Conservation (phyloP, 1,140 invertebrate genomes). For the Caenorhabditis briggsae region DNA sequence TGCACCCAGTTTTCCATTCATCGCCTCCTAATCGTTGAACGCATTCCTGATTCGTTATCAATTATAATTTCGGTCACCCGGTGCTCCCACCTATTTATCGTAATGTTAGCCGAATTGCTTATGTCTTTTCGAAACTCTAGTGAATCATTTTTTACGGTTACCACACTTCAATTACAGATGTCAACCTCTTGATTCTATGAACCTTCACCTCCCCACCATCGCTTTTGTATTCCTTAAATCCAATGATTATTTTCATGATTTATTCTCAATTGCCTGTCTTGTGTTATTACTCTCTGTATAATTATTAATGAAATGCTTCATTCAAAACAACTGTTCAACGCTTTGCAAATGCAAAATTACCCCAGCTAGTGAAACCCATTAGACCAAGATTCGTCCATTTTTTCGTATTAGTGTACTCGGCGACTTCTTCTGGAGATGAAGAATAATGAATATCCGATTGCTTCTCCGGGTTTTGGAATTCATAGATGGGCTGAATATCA, state of each 20-base stretch:
- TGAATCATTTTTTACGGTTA: conserved; percentile 19
- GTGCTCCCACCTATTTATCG: background rate
- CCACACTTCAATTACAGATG: conserved; percentile 5
- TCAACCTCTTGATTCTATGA: conserved; percentile 7
- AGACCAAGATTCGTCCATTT: conserved; percentile 20
- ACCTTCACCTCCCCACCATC: background rate
- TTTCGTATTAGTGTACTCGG: background rate
- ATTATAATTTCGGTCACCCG: background rate
- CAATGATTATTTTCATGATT: background rate
- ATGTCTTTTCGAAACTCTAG: background rate
- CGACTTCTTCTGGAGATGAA: conserved; percentile 1
- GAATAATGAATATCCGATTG: conserved; percentile 24
- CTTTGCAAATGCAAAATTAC: conserved; percentile 50
- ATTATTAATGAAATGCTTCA: background rate
- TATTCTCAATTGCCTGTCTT: background rate
- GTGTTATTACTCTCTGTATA: background rate
- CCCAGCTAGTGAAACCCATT: conserved; percentile 41
- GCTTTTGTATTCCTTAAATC: background rate
- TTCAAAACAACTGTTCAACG: background rate
- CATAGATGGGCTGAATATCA: conserved; percentile 5
- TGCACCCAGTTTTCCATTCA: background rate
- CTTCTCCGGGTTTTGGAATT: conserved; percentile 24
- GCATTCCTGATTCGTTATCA: background rate
- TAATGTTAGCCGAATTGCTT: background rate
- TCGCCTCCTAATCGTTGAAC: background rate